A percentile compares a stretch with the other conserved stretches of the same genome.
These are phyloP conservation scores for Megaceryle maxima DNA, from an alignment of 2,113 vertebrate genomes.

Conservation along the genomic window DNA sequence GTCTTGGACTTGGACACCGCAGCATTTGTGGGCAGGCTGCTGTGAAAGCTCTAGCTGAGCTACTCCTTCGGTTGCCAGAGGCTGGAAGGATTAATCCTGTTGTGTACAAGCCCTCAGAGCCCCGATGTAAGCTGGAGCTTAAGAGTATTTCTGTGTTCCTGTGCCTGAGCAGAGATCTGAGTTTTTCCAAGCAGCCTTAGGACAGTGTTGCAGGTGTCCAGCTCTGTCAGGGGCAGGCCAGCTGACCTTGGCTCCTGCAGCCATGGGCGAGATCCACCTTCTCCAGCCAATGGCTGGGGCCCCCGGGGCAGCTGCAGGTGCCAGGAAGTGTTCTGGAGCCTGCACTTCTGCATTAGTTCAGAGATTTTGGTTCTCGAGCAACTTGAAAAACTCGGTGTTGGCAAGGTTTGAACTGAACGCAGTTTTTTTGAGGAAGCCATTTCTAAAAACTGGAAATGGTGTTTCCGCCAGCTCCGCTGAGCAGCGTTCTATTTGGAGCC, in stretches of 20 bases:
- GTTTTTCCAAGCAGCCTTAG: not conserved
- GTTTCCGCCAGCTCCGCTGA: not conserved
- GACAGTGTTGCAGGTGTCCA: not conserved
- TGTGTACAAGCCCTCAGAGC: not conserved
- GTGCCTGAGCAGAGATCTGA: not conserved
- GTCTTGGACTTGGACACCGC: not conserved
- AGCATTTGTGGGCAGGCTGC: fast-evolving
- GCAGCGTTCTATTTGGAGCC: not conserved
- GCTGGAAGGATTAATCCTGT: not conserved
- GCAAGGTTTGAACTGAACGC: not conserved
- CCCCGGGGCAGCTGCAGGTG: not conserved
- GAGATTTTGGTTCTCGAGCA: not conserved
- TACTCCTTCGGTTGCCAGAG: not conserved
- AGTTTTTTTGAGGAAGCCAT: constrained; percentile 16
- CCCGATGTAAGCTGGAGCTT: not conserved
- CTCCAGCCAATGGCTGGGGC: fast-evolving
- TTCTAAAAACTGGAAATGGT: not conserved
- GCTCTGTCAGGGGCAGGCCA: not conserved
- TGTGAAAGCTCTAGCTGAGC: not conserved
- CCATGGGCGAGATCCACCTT: not conserved
- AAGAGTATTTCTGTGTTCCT: not conserved
- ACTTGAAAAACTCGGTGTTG: not conserved
- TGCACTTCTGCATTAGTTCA: fast-evolving
- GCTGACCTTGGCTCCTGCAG: not conserved
- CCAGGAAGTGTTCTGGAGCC: not conserved